Percentiles rank a stretch among this genome's conserved stretches.
phyloP scores from a whole-genome alignment of 2,113 vertebrate species.

The Rhinogobius similis region DNA sequence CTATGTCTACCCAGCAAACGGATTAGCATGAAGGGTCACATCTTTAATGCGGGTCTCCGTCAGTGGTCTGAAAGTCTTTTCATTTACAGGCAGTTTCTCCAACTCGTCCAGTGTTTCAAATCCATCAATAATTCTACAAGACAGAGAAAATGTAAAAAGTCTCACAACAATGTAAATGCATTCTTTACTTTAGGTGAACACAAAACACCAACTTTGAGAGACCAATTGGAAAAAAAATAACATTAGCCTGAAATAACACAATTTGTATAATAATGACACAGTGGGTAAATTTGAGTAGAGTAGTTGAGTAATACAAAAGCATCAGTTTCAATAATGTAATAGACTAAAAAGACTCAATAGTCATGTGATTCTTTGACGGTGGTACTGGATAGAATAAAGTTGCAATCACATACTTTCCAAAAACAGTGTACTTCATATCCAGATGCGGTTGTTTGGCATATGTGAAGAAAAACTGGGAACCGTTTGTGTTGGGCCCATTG shows the following conservation, averaged over 20 bases:
- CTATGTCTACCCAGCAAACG: conserved; percentile 84
- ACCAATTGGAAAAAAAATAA: background rate
- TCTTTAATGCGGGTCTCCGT: conserved; percentile 93
- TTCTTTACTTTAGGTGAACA: background rate
- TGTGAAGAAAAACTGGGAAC: conserved; percentile 95
- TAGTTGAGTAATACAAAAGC: background rate
- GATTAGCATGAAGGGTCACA: conserved; percentile 93
- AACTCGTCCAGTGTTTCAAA: conserved; percentile 94
- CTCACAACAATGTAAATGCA: background rate
- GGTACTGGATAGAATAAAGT: background rate
- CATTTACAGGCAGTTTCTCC: conserved; percentile 95
- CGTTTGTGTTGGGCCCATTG: conserved; percentile 94
- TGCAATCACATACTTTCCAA: conserved; percentile 88
- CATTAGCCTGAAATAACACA: background rate
- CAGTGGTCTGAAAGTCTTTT: conserved; percentile 93
- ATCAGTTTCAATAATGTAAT: no score
- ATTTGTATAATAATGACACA: background rate
- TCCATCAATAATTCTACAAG: conserved; percentile 91
- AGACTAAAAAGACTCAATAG: no score
- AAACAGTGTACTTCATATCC: conserved; percentile 98
- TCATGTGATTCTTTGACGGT: no score
- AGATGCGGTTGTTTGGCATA: conserved; percentile 96
- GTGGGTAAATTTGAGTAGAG: background rate
- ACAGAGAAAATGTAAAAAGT: background rate
- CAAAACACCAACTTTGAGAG: background rate